Evolutionary conservation across 2,797 vertebrate genomes (phyloP), one percentile per base, ranked within the genome.

Genomic region (Buphagus erythrorhynchus): DNA sequence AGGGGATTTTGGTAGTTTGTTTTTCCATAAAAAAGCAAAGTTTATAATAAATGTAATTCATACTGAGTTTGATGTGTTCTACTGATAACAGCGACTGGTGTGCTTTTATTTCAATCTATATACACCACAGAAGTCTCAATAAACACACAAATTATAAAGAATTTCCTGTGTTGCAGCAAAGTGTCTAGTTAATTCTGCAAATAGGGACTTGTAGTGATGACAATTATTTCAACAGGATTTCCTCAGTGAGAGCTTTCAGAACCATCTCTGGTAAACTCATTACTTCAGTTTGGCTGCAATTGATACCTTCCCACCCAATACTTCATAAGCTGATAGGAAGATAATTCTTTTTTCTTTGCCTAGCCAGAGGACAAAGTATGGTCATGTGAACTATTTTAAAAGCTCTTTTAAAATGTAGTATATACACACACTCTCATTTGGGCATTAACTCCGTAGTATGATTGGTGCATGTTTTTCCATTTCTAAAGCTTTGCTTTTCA

Each of bases 191-290:
- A 49, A 4, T 54, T 73, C 67, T 89, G n/a, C 74, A 89, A 90
- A 67, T 3, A 82, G 72, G 4, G 20, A 48, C 5, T 76, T 46
- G 15, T 26, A 65, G 35, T 13, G 16, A 82, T 51, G 71, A 45
- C 31, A 73, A 25, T 25, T 40, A 71, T 65, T 89, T 87, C n/a
- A 82, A 19, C 2, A 69, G n/a, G 45, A 57, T 81, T 95, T 93
- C 63, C 46, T 82, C 45, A 46, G 2, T 20, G 51, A 82, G 19
- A 52, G 21, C 11, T 67, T 79, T 31, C 25, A 65, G 28, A 76
- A 93, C 2, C 10, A 21, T 21, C 24, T 76, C 58, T 67, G 45
- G 13, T 69, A 92, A 79, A 35, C 6, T 4, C 13, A 46, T 55
- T 21, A 24, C 21, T 49, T 85, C 68, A 22, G 20, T 75, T 42